phyloP scores from a whole-genome alignment of 1,140 invertebrate genomes.

The Hirudo medicinalis region DNA sequence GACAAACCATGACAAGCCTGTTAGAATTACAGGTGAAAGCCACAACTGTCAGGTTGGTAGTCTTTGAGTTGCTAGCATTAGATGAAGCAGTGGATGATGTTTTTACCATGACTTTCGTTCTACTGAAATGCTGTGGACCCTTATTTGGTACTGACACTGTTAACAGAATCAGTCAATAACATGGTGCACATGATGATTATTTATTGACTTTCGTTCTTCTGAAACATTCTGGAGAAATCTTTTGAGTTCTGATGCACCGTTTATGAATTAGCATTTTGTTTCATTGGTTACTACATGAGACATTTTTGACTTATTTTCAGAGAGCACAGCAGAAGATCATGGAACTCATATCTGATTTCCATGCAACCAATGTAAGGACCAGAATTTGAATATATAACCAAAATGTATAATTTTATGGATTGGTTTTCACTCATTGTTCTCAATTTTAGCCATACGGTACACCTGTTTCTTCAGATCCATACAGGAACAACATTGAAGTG shows the following conservation, averaged over 20 bases:
- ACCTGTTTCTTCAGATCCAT: background rate
- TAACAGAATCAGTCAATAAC: background rate
- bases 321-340: conserved; percentile 86
- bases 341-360: conserved; percentile 56
- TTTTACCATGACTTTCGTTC: conserved; percentile 5
- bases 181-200: conserved; percentile 9
- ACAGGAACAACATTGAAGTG: background rate
- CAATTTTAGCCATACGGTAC: background rate
- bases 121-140: background rate
- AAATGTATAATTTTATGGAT: too few relatives aligned
- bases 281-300: background rate
- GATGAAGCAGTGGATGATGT: background rate
- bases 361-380: background rate
- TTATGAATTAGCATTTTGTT: background rate
- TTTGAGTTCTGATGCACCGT: background rate
- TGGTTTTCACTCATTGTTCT: too few relatives aligned
- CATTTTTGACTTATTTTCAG: conserved; percentile 30
- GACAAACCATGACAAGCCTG: conserved; percentile 59
- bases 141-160: background rate
- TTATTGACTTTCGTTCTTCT: conserved; percentile 18
- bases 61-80: background rate
- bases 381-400: too few relatives aligned
- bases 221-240: background rate
- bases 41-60: conserved; percentile 55
- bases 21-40: conserved; percentile 84